Evolutionary conservation across 2,113 vertebrate species (phyloP), one percentile per base, ranked within the genome.

Genomic region (Nansenia antarctica): DNA sequence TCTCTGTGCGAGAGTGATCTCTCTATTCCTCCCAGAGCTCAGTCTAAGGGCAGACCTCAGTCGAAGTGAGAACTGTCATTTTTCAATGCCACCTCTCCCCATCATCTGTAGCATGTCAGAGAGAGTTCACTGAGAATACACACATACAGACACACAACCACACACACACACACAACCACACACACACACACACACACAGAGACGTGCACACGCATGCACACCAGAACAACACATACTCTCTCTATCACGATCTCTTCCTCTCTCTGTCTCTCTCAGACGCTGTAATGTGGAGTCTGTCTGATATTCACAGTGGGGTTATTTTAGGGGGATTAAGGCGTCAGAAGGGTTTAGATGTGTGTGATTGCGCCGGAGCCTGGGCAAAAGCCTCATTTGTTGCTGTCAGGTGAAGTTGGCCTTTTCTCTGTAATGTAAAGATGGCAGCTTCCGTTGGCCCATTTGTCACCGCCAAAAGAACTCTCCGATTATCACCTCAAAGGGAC

Each of bases 401-500:
- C 76, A 77, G 70, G 47, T 67, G 49, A 67, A 77, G 75, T 76
- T 78, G 82, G 70, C 80, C 57, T 86, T 75, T 67, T 84, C 82
- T 70, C 66, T 72, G 47, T 76, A 55, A 37, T 54, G 54, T 76
- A 82, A 84, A 82, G 77, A 82, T 78, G 72, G 78, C 66, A 75
- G 70, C 65, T 73, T 70, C 37, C n/a, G n/a, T 54, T 24, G 29
- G 39, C 39, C 69, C 61, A 18, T 65, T 74, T 75, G 69, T 72
- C 59, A 64, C 53, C 18, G 52, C 34, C 62, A 54, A n/a, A 49
- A 69, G 78, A 87, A 89, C 85, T 77, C 27, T 2, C 15, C 60
- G 86, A 89, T 92, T 88, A 89, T 80, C 78, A 65, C 87, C 86
- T 88, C 79, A 86, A 68, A 71, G 82, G 80, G 60, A 73, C 72